Percentiles rank a stretch among this genome's conserved stretches.
phyloP scores from a whole-genome alignment of 2,113 vertebrate species.

The Apaloderma vittatum region DNA sequence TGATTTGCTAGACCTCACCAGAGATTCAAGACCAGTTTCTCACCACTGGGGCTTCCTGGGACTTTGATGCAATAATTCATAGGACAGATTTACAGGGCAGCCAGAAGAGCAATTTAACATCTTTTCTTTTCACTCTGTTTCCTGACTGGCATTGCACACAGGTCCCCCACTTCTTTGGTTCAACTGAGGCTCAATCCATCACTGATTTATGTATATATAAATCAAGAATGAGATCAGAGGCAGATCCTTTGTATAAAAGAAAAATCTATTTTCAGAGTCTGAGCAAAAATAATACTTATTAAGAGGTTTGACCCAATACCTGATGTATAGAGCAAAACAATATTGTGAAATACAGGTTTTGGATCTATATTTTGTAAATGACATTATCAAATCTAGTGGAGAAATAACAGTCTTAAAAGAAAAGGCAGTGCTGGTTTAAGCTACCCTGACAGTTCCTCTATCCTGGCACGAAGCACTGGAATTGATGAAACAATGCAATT shows the following conservation, averaged over 20 bases:
- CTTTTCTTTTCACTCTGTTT: not conserved
- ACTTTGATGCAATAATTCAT: conserved; percentile 26
- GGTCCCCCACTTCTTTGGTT: not conserved
- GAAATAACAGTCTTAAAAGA: not conserved
- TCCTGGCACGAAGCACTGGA: not conserved
- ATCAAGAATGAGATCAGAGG: conserved; percentile 36
- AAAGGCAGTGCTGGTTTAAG: not conserved
- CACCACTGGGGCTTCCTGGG: not conserved
- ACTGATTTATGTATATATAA: not conserved
- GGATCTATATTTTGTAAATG: not conserved
- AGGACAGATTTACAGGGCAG: conserved; percentile 15
- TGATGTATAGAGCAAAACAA: not conserved
- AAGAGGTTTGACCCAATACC: not conserved
- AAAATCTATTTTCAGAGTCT: not conserved
- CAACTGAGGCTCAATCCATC: not conserved
- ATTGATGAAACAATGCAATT: not conserved
- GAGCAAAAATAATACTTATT: not conserved
- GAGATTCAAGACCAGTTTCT: not conserved
- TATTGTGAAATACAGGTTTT: not conserved
- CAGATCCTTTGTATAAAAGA: not conserved
- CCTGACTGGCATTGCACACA: not conserved
- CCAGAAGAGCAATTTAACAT: not conserved
- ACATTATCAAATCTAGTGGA: not conserved
- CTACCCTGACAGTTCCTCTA: not conserved
- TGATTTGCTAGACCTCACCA: not conserved